A percentile compares a stretch with the other conserved stretches of the same genome.
phyloP scores from a whole-genome alignment of 2,888 invertebrate genomes.

The Melikaiella ostensackeni region DNA sequence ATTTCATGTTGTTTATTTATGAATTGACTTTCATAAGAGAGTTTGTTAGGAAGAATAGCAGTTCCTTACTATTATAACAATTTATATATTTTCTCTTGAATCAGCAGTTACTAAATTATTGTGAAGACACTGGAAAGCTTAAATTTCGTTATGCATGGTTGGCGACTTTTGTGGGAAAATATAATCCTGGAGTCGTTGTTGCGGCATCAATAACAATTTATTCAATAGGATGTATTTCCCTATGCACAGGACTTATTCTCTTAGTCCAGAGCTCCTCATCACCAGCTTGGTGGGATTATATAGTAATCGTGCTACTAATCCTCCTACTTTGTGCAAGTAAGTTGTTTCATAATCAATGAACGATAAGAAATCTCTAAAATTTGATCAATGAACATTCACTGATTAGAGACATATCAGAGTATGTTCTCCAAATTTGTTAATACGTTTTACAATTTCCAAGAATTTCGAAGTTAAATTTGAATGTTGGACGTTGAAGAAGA shows the following conservation, averaged over 20 bases:
- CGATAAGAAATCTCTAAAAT: too few relatives aligned
- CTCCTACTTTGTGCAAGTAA: slow-evolving; percentile 83
- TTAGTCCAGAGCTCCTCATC: slow-evolving; percentile 52
- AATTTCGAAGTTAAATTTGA: too few relatives aligned
- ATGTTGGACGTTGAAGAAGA: too few relatives aligned
- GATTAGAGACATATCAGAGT: too few relatives aligned
- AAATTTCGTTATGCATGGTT: slow-evolving; percentile 86
- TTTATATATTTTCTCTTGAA: slow-evolving; percentile 33
- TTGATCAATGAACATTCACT: too few relatives aligned
- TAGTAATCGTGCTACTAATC: slow-evolving; percentile 82
- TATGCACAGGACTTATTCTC: slow-evolving; percentile 80
- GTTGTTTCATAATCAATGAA: slow-evolving; percentile 64
- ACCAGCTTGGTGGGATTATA: slow-evolving; percentile 84
- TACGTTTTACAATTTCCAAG: too few relatives aligned
- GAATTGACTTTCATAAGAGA: too few relatives aligned
- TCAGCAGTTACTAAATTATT: slow-evolving; percentile 71
- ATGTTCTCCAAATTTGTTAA: too few relatives aligned
- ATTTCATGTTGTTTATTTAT: too few relatives aligned
- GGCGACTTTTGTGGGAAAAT: slow-evolving; percentile 85
- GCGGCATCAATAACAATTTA: slow-evolving; percentile 85
- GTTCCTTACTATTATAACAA: too few relatives aligned
- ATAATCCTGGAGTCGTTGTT: slow-evolving; percentile 87
- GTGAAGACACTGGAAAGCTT: slow-evolving; percentile 83
- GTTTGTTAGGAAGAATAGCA: too few relatives aligned
- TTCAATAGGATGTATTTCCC: slow-evolving; percentile 83